Evolutionary conservation across 2,113 vertebrate species (phyloP).

Genomic region (Lanius ludovicianus): DNA sequence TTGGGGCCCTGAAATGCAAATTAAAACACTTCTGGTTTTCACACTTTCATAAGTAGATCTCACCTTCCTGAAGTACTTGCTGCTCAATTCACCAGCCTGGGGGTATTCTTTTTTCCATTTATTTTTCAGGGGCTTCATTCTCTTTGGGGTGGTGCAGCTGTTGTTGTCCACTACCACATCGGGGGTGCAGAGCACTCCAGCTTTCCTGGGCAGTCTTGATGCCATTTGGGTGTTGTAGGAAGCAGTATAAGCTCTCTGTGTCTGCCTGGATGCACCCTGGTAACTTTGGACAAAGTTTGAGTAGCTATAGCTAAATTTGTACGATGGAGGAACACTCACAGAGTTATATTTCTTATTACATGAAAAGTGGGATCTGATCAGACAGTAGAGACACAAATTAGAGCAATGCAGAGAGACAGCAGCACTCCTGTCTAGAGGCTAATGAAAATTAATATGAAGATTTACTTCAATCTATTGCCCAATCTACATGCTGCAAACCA

Average conservation of each 20-base stretch:
- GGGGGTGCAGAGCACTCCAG: neutral
- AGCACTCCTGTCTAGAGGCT: neutral
- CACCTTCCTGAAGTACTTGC: neutral
- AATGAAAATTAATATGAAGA: neutral
- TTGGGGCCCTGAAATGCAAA: neutral
- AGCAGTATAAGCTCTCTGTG: neutral
- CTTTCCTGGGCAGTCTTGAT: neutral
- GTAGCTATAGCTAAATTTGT: neutral
- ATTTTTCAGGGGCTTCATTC: neutral
- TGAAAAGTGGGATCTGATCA: neutral
- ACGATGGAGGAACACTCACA: neutral
- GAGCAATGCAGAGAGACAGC: neutral
- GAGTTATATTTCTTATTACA: neutral
- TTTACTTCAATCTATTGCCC: neutral
- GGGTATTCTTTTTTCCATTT: neutral
- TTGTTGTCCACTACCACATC: neutral
- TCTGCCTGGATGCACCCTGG: neutral
- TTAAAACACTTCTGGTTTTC: neutral
- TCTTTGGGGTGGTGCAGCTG: neutral
- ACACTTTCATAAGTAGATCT: neutral
- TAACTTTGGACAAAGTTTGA: neutral
- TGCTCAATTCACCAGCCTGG: neutral
- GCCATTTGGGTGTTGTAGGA: neutral
- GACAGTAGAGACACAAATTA: neutral
- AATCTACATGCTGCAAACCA: neutral